Evolutionary conservation across 2,797 vertebrate species (phyloP), one percentile per base, ranked within the genome.

Genomic region (Paedocypris micromegethes): DNA sequence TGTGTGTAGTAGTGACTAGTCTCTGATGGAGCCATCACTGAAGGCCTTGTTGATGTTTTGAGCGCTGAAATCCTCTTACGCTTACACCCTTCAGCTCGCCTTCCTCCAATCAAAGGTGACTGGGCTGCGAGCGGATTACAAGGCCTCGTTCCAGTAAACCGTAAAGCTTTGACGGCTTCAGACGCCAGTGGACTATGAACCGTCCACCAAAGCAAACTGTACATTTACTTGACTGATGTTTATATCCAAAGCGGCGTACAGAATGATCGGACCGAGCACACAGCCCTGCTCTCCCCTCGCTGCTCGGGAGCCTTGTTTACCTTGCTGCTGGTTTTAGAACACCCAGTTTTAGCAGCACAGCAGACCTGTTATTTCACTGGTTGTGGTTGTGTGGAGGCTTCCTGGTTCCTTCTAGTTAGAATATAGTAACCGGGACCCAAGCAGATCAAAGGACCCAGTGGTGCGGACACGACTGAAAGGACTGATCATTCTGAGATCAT

Each of bases 311-410:
- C 55, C 72, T 46, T 84, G 82, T 89, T 89, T 86, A 86, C 81
- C 85, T 82, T 86, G 77, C 79, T 75, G 78, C 82, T 85, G 65
- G 56, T 88, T 89, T 87, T 84, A 86, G 86, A 87, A 66, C 59
- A 83, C 86, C 82, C 63, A 70, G 86, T 86, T 91, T 90, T 88
- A 86, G 80, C 72, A 6, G 47, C 6, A 45, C 72, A 82, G 54
- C 77, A 86, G 82, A 82, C 87, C 88, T 88, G 86, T 88, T 86
- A 88, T 90, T 90, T 87, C 72, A 83, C 76, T 79, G 81, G 78
- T 72, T 62, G 77, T 79, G 82, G 77, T 55, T 77, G 75, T 72
- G 9, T 79, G 76, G 78, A 70, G 83, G 83, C 78, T 80, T 83
- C 80, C 86, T 88, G 87, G 88, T 68, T 72, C 53, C 53, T 70